Evolutionary conservation across 2,113 vertebrate species (phyloP), one percentile per base, ranked within the genome.

Genomic region (Ptychochromis oligacanthus): DNA sequence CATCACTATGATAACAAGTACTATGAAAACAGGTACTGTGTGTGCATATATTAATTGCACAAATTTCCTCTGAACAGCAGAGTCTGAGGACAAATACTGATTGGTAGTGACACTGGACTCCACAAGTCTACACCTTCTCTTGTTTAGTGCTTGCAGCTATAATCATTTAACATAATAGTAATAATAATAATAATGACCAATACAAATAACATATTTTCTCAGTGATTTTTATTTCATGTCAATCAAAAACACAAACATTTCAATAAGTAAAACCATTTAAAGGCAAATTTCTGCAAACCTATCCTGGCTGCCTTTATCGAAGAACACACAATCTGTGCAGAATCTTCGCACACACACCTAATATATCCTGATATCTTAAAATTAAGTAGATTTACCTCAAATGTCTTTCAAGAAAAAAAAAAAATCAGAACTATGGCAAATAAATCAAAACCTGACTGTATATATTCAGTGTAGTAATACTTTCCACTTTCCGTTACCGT

Each of bases 391-490:
- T 24, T 26, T 13, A 79, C 59, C 57, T 55, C 20, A 86, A 31
- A 17, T 58, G 20, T 59, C 22, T 38, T 49, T 36, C 49, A 18
- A 17, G 24, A 38, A n/a, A 60, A 40, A 20, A 77, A 17, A 56
- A 2, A 2, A 0, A 22, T 65, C 46, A 67, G 5, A 82, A 67
- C 15, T 80, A 76, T 24, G 60, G 20, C 11, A 64, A 20, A 43
- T 49, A 87, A 83, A 74, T 46, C 4, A 40, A 87, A 81, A 85
- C 38, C 34, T 72, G 49, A 84, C 34, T 60, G 18, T 65, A 56
- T 81, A 70, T 87, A 77, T 81, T 31, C 14, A 80, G 60, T 79
- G 34, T 46, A 79, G 49, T 88, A 93, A 93, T 93, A 94, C 92
- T 92, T 89, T 87, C 43, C n/a, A n/a, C n/a, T 82, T 52, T 70